phyloP scores from a whole-genome alignment of 1,140 invertebrate genomes.

The Lithobius niger region DNA sequence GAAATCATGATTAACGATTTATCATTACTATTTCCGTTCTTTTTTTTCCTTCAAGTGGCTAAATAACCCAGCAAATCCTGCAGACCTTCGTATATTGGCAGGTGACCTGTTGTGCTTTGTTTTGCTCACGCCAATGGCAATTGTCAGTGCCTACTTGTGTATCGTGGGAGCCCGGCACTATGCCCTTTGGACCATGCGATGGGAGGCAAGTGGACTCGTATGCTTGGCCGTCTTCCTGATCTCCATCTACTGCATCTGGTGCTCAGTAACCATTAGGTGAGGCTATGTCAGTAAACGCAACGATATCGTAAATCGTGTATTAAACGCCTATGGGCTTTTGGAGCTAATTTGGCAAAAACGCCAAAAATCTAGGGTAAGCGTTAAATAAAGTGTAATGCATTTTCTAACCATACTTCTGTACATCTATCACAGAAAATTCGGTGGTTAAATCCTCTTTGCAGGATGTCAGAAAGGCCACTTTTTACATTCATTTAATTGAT shows the following conservation, averaged over 20 bases:
- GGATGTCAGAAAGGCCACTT: no score
- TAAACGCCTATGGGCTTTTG: constrained; percentile 29
- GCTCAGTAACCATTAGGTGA: constrained; percentile 19
- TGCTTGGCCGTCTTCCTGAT: constrained; percentile 22
- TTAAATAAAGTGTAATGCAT: no score
- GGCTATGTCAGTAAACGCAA: not conserved
- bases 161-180: constrained; percentile 30
- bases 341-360: not conserved
- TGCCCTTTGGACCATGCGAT: constrained; percentile 18
- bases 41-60: constrained; percentile 31
- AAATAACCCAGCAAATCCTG: constrained; percentile 23
- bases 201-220: constrained; percentile 37
- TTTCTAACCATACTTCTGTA: no score
- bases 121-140: constrained; percentile 39
- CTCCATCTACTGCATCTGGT: constrained; percentile 23
- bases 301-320: not conserved
- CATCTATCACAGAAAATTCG: no score
- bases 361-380: not conserved
- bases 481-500: constrained; percentile 32
- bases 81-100: constrained; percentile 30
- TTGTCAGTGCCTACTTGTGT: constrained; percentile 39
- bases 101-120: constrained; percentile 38
- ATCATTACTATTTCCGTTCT: no score
- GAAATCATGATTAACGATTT: no score
- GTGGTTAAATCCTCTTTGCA: no score